phyloP scores from a whole-genome alignment of 1,140 invertebrate species.

The Heliothis subflexa region DNA sequence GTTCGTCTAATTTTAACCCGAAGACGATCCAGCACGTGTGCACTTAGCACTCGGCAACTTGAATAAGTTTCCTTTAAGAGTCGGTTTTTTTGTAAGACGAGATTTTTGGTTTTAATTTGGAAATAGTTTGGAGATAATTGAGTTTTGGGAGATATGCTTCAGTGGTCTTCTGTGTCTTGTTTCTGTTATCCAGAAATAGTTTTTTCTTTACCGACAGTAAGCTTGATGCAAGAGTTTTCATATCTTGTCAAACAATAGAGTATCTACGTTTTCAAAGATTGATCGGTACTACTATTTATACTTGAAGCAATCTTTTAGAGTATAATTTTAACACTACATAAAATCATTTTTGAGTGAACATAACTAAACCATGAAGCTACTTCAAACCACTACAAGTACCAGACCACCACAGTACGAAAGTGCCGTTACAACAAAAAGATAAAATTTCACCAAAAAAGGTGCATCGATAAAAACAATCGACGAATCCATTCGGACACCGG shows the following conservation, averaged over 20 bases:
- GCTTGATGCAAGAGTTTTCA: too few relatives aligned
- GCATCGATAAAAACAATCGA: slow-evolving; percentile 68
- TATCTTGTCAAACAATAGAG: too few relatives aligned
- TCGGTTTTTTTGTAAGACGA: slow-evolving; percentile 57
- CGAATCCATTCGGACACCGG: slow-evolving; percentile 75
- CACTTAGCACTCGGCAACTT: slow-evolving; percentile 77
- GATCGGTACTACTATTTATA: too few relatives aligned
- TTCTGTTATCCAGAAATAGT: slow-evolving; percentile 10
- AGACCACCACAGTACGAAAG: slow-evolving; percentile 42
- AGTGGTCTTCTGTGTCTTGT: neutral
- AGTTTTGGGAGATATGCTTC: slow-evolving; percentile 12
- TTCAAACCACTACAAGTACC: slow-evolving; percentile 20
- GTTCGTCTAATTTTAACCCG: slow-evolving; percentile 77
- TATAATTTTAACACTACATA: neutral
- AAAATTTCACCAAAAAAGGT: slow-evolving; percentile 59
- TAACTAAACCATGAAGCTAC: neutral
- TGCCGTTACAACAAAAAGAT: slow-evolving; percentile 57
- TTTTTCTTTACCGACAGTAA: neutral
- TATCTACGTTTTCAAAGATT: too few relatives aligned
- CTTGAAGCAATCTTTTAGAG: neutral
- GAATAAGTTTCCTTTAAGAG: slow-evolving; percentile 66
- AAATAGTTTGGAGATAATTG: slow-evolving; percentile 35
- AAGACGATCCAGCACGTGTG: slow-evolving; percentile 78
- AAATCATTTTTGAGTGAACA: slow-evolving; percentile 1
- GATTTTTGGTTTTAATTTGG: slow-evolving; percentile 52